These are phyloP conservation scores for crab-eating macaque (Macaca fascicularis) DNA, from an alignment of 2,113 vertebrate genomes.

Conservation along the genomic window DNA sequence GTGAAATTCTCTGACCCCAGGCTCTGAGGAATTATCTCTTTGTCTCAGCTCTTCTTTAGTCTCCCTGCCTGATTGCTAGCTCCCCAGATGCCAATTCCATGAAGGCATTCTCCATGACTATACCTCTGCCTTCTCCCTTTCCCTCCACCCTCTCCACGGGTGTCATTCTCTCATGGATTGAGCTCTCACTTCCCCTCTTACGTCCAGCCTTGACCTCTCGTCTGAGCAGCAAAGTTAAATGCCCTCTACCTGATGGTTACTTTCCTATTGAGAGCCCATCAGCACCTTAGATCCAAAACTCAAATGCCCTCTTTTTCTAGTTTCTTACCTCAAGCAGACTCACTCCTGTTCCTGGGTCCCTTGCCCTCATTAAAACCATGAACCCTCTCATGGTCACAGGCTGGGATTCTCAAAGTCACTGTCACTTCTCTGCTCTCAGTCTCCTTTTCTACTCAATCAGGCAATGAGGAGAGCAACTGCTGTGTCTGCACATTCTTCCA, in stretches of 20 bases:
- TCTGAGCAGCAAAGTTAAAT: background rate
- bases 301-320: background rate
- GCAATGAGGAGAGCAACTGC: fast-evolving
- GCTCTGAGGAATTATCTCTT: background rate
- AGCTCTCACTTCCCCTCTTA: background rate
- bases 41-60: background rate
- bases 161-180: background rate
- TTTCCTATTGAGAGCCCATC: background rate
- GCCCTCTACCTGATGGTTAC: background rate
- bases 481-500: background rate
- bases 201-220: background rate
- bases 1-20: background rate
- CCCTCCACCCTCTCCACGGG: background rate
- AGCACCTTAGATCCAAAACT: background rate
- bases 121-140: background rate
- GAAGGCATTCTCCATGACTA: background rate
- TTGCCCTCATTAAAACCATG: background rate
- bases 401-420: background rate
- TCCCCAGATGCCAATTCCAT: background rate
- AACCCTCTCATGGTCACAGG: background rate
- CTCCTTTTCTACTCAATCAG: too few relatives aligned
- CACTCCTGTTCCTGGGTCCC: background rate
- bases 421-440: too few relatives aligned
- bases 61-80: too few relatives aligned
- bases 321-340: background rate